Evolutionary conservation across 2,888 invertebrate genomes (phyloP).

Genomic region (Tineola bisselliella): DNA sequence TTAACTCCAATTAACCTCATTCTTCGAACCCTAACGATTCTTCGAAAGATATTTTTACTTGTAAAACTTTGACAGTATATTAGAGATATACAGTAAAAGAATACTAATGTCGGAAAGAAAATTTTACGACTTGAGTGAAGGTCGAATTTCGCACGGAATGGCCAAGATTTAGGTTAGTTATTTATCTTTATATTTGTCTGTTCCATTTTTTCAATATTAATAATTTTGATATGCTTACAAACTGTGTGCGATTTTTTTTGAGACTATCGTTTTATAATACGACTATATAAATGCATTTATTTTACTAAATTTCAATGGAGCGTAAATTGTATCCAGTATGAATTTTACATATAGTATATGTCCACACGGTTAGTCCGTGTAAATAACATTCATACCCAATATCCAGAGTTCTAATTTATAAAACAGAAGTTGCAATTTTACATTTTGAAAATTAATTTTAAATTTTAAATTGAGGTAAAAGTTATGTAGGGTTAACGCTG

Average conservation of each 20-base stretch:
- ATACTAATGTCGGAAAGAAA: not conserved
- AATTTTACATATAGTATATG: too few species aligned
- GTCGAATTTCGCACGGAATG: not conserved
- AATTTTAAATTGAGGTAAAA: not conserved
- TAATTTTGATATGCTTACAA: not conserved
- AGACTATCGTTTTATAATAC: too few species aligned
- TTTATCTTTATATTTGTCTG: not conserved
- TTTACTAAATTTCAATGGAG: too few species aligned
- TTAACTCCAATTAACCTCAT: conserved; percentile 1
- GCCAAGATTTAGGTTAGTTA: conserved; percentile 1
- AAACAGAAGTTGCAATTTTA: too few species aligned
- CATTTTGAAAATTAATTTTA: too few species aligned
- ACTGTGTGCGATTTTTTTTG: not conserved
- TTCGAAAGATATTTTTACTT: not conserved
- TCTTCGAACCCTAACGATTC: conserved; percentile 2
- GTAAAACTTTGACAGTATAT: conserved; percentile 6
- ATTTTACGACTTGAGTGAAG: not conserved
- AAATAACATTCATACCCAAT: too few species aligned
- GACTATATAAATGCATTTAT: too few species aligned
- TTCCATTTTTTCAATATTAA: conserved; percentile 2
- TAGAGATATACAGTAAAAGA: conserved; percentile 1
- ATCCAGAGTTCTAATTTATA: too few species aligned
- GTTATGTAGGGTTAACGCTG: not conserved
- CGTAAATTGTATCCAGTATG: too few species aligned
- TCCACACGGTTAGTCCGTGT: too few species aligned